phyloP scores from a whole-genome alignment of 2,888 invertebrate genomes.

The Volucella zonaria region DNA sequence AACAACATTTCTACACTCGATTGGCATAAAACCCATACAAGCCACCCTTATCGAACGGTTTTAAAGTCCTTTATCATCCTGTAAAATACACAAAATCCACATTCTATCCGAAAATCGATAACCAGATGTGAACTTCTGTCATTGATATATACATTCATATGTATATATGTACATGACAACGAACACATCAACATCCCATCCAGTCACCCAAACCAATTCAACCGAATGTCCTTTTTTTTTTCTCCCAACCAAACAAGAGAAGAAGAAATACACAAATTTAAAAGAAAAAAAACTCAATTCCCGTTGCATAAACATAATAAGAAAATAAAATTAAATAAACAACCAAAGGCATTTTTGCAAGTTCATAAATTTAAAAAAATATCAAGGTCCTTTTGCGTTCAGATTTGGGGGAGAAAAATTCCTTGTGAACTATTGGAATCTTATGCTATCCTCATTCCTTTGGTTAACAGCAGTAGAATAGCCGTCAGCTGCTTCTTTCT shows the following conservation, averaged over 20 bases:
- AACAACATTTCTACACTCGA: not conserved
- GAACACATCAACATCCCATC: constrained; percentile 19
- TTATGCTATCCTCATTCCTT: constrained; percentile 18
- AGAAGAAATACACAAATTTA: not conserved
- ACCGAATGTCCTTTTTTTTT: constrained; percentile 26
- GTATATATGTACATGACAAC: too few species aligned
- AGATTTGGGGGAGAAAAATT: not conserved
- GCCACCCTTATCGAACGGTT: not conserved
- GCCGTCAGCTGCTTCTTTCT: constrained; percentile 48
- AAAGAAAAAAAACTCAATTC: constrained; percentile 40
- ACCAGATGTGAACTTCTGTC: constrained; percentile 52
- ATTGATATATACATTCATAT: constrained; percentile 52
- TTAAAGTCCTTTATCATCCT: constrained; percentile 54
- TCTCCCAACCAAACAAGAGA: not conserved
- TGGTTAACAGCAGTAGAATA: constrained; percentile 15
- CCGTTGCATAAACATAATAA: constrained; percentile 2
- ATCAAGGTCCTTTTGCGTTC: constrained; percentile 44
- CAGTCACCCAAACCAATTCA: constrained; percentile 31
- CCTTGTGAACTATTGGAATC: constrained; percentile 45
- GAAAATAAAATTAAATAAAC: constrained; percentile 18
- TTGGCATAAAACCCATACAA: not conserved
- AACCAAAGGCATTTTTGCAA: constrained; percentile 29
- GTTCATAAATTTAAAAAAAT: constrained; percentile 54
- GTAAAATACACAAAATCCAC: constrained; percentile 41
- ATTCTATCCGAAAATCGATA: constrained; percentile 59